A percentile compares a stretch with the other conserved stretches of the same genome.
Evolutionary conservation across 2,797 vertebrate species (phyloP).

Genomic region (Pachyuromys duprasi): DNA sequence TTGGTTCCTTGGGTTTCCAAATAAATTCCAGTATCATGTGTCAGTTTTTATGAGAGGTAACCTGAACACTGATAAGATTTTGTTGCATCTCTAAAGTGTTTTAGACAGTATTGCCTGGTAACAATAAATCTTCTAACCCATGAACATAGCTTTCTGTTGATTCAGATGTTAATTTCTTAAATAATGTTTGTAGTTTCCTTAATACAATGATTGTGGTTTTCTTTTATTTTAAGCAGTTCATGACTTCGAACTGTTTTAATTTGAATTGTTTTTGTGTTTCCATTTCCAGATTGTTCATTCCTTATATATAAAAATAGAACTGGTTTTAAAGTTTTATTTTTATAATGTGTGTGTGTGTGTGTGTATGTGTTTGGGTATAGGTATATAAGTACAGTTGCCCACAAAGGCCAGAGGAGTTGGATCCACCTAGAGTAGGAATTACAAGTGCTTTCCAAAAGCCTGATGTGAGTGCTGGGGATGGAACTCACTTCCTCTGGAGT

Average conservation of each 20-base stretch:
- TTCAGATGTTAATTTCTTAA: background rate
- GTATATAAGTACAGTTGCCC: background rate
- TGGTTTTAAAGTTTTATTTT: background rate
- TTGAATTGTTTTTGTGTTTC: background rate
- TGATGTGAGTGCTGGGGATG: background rate
- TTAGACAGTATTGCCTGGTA: background rate
- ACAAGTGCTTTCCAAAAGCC: background rate
- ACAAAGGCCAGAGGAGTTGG: background rate
- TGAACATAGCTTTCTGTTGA: conserved; percentile 15
- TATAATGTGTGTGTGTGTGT: background rate
- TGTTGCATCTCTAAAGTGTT: background rate
- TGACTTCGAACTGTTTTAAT: background rate
- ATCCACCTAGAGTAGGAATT: background rate
- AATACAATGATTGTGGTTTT: background rate
- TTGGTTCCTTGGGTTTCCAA: background rate
- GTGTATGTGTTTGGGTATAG: background rate
- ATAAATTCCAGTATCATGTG: background rate
- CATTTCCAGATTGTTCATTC: background rate
- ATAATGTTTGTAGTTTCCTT: background rate
- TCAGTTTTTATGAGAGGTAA: background rate
- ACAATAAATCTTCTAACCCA: background rate
- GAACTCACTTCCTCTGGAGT: background rate
- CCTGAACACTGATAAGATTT: background rate
- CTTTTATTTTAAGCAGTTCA: conserved; percentile 15
- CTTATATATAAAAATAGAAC: background rate